These are phyloP conservation scores for Andrena camellia DNA, from an alignment of 2,888 invertebrate genomes.

Conservation along the genomic window DNA sequence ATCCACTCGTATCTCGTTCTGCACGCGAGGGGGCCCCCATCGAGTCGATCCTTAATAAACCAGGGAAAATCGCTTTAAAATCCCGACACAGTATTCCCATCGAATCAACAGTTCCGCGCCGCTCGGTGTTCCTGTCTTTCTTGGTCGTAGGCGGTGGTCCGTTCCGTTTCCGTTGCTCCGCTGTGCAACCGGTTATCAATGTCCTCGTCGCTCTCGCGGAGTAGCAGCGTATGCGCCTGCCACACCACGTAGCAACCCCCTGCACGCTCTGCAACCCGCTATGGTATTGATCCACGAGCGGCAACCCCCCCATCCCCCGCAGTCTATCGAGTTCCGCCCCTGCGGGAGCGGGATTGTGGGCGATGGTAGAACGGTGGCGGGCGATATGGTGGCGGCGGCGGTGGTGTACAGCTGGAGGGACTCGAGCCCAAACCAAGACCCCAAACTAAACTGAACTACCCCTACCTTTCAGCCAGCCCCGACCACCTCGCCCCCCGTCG, in stretches of 20 bases:
- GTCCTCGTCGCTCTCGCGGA: constrained; percentile 38
- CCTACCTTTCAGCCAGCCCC: constrained; percentile 61
- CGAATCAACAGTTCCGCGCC: constrained; percentile 66
- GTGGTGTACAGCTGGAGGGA: constrained; percentile 62
- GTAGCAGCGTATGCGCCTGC: constrained; percentile 71
- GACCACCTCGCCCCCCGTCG: constrained; percentile 60
- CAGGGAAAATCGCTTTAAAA: constrained; percentile 57
- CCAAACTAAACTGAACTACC: constrained; percentile 74
- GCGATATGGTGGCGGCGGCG: constrained; percentile 27
- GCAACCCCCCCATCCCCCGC: constrained; percentile 44
- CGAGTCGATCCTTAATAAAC: constrained; percentile 52
- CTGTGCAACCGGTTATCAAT: constrained; percentile 24
- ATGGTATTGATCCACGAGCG: constrained; percentile 77
- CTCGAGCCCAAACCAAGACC: constrained; percentile 69
- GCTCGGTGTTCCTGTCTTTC: constrained; percentile 51
- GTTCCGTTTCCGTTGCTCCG: constrained; percentile 1
- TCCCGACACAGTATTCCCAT: constrained; percentile 54
- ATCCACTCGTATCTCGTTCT: background rate
- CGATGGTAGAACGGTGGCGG: constrained; percentile 46
- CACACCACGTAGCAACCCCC: constrained; percentile 62
- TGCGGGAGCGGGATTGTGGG: constrained; percentile 57
- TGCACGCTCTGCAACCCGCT: constrained; percentile 66
- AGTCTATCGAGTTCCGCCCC: constrained; percentile 67
- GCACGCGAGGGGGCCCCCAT: constrained; percentile 38
- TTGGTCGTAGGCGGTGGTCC: constrained; percentile 15